Percentiles rank a stretch among this genome's conserved stretches.
Evolutionary conservation across 2,888 invertebrate genomes (phyloP).

Genomic region (Lycophotia porphyrea): DNA sequence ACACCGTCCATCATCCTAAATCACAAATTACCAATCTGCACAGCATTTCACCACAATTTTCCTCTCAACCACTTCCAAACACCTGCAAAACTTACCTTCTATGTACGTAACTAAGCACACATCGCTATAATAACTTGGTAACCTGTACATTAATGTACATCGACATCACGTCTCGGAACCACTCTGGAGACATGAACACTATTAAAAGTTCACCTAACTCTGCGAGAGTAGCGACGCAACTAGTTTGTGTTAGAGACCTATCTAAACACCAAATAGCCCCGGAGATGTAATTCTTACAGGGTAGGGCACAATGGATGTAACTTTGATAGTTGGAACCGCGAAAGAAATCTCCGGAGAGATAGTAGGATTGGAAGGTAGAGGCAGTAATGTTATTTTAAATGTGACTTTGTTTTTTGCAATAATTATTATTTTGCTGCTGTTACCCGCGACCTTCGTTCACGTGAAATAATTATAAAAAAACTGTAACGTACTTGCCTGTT

Average conservation of each 20-base stretch:
- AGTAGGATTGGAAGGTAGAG: not conserved
- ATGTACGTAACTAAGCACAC: conserved; percentile 61
- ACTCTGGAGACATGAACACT: conserved; percentile 82
- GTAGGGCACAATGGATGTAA: conserved; percentile 51
- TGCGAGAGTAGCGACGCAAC: conserved; percentile 79
- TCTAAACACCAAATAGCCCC: conserved; percentile 71
- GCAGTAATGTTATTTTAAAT: not conserved
- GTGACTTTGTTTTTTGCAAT: not conserved
- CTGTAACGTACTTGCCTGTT: too few species aligned
- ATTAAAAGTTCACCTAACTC: conserved; percentile 87
- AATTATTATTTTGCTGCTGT: too few species aligned
- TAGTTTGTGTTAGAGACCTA: conserved; percentile 80
- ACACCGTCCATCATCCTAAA: not conserved
- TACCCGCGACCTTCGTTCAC: too few species aligned
- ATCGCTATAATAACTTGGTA: conserved; percentile 78
- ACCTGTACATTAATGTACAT: conserved; percentile 69
- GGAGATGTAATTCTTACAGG: conserved; percentile 63
- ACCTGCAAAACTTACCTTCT: conserved; percentile 82
- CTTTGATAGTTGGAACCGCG: conserved; percentile 34
- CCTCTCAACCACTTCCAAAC: conserved; percentile 3
- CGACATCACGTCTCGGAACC: conserved; percentile 68
- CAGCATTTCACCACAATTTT: not conserved
- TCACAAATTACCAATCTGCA: conserved; percentile 4
- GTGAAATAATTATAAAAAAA: too few species aligned
- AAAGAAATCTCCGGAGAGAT: conserved; percentile 27